Conservation (phyloP, 2,888 invertebrate genomes). For the Cephonodes hylas region DNA sequence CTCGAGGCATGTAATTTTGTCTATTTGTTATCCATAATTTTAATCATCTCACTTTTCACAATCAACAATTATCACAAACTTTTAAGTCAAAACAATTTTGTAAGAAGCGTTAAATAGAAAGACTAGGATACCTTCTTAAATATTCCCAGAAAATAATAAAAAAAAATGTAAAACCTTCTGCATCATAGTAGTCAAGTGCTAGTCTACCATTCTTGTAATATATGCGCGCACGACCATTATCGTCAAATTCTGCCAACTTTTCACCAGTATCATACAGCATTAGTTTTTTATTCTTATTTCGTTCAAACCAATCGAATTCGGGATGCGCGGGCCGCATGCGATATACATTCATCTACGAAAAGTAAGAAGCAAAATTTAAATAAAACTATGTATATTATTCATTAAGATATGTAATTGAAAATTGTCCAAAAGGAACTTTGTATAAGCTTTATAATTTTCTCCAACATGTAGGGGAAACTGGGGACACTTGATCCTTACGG, state of each 20-base stretch:
- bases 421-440: too few relatives aligned
- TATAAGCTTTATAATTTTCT: too few relatives aligned
- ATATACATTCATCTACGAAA: slow-evolving; percentile 65
- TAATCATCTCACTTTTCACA: too few relatives aligned
- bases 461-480: too few relatives aligned
- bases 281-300: slow-evolving; percentile 57
- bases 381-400: neutral
- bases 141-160: neutral
- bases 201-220: slow-evolving; percentile 63
- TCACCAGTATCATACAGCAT: slow-evolving; percentile 64
- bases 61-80: too few relatives aligned
- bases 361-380: neutral
- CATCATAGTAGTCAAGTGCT: slow-evolving; percentile 68
- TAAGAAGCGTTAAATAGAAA: too few relatives aligned
- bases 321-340: slow-evolving; percentile 71
- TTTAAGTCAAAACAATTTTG: too few relatives aligned
- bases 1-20: too few relatives aligned
- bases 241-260: slow-evolving; percentile 62
- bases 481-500: too few relatives aligned
- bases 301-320: slow-evolving; percentile 72
- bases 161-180: slow-evolving; percentile 51
- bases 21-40: too few relatives aligned
- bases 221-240: slow-evolving; percentile 62
- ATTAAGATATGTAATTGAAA: too few relatives aligned
- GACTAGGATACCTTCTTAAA: too few relatives aligned